These are phyloP conservation scores for Boloria euphrosyne DNA, from an alignment of 2,888 invertebrate genomes.

Conservation along the genomic window DNA sequence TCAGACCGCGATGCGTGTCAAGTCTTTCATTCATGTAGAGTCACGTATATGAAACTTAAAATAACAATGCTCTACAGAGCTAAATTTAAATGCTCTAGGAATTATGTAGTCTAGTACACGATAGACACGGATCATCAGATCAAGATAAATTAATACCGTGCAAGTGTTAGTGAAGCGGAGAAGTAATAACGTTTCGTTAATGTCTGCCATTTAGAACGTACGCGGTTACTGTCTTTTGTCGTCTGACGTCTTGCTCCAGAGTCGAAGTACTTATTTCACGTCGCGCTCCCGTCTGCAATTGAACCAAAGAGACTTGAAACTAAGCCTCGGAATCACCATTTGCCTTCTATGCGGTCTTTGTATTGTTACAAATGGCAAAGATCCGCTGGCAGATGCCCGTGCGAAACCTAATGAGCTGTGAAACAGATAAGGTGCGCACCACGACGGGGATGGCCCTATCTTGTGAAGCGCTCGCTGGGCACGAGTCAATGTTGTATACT, in stretches of 20 bases:
- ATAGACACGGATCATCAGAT: constrained; percentile 59
- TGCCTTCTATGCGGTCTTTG: constrained; percentile 67
- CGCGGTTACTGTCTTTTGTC: constrained; percentile 70
- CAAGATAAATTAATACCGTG: constrained; percentile 73
- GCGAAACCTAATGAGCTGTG: constrained; percentile 80
- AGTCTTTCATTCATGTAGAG: constrained; percentile 35
- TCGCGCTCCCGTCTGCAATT: constrained; percentile 49
- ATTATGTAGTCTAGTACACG: constrained; percentile 57
- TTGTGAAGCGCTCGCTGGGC: constrained; percentile 63
- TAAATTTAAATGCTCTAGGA: constrained; percentile 58
- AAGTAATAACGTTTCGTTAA: constrained; percentile 78
- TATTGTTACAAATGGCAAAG: constrained; percentile 79
- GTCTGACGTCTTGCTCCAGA: constrained; percentile 55
- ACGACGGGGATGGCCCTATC: constrained; percentile 72
- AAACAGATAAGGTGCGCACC: constrained; percentile 81
- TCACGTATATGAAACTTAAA: constrained; percentile 38
- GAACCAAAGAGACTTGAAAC: constrained; percentile 65
- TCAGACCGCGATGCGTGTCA: constrained; percentile 22
- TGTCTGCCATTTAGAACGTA: constrained; percentile 75
- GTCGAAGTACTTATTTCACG: constrained; percentile 59
- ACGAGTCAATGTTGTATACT: constrained; percentile 46
- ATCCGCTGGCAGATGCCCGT: constrained; percentile 67
- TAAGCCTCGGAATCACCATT: constrained; percentile 72
- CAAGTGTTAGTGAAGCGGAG: constrained; percentile 71
- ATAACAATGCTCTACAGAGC: constrained; percentile 45